Base-by-base conservation (phyloP, 2,113 vertebrate genomes). In the Lagopus leucura region DNA sequence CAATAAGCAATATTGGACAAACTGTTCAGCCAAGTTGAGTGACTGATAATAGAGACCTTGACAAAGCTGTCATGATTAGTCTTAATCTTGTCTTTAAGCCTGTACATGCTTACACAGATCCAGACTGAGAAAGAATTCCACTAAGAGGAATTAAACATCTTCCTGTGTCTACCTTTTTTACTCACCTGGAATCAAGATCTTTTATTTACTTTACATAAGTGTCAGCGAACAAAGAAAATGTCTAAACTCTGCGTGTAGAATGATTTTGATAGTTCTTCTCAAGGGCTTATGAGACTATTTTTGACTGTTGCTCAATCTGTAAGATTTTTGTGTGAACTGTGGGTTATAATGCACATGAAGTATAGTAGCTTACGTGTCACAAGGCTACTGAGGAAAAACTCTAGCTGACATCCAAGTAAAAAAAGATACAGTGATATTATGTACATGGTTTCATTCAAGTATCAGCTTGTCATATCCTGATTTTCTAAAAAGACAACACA, bases 391-490 rank as follows among this genome's bases (percentile, higher is more conserved):
- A 81, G 10, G 25, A 86, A 95, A 83, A 79, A 7, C 13, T 55
- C 4, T 57, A 71, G 13, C 15, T 81, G 43, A 70, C 57, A 8
- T 4, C 40, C n/a, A 21, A 0, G 0, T 17, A 81, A 82, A 2
- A 30, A 36, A 78, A 88, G 27, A 66, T 4, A 3, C 4, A 65
- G 14, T 42, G 8, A 34, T 19, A 36, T 5, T 12, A 10, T 70
- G 11, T 21, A 54, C 18, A 36, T 28, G 5, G 3, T 42, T 84
- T 75, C 45, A 69, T 80, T 60, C 60, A 54, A 58, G 3, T 40
- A 27, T 77, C 48, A 32, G 13, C 17, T 45, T 73, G 22, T 6
- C 22, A 43, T 54, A 20, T 42, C 34, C 9, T 57, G 8, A 47
- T 24, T 65, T 80, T 60, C 24, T 65, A 60, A 86, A 32, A 11